These are phyloP conservation scores for Alloscopus bannaensis DNA, from an alignment of 2,888 invertebrate species.

Conservation along the genomic window DNA sequence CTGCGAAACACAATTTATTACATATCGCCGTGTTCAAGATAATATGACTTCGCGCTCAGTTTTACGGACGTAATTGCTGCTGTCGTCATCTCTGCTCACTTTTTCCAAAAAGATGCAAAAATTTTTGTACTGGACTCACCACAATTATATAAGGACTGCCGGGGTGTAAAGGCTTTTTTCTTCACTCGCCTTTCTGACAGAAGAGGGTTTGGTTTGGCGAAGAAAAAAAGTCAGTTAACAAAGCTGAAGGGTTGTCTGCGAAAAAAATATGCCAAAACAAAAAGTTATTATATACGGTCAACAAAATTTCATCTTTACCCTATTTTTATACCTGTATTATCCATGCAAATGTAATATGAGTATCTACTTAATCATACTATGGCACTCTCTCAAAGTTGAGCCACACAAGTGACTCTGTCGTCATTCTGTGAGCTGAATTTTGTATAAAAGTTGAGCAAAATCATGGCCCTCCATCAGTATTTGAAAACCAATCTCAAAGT, in stretches of 20 bases:
- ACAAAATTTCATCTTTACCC: no score
- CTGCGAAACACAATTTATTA: constrained; percentile 15
- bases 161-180: no score
- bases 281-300: no score
- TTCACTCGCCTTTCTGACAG: constrained; percentile 34
- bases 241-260: constrained; percentile 8
- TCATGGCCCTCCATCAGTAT: constrained; percentile 7
- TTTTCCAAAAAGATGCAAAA: no score
- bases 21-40: no score
- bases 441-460: constrained; percentile 28
- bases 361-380: background rate
- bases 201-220: constrained; percentile 40
- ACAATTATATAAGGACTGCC: no score
- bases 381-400: no score
- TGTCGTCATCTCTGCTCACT: no score
- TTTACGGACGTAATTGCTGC: no score
- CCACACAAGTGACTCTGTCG: constrained; percentile 27
- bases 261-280: constrained; percentile 30
- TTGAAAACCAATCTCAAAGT: no score
- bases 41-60: no score
- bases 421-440: constrained; percentile 17
- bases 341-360: background rate
- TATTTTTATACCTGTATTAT: background rate
- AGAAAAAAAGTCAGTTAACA: constrained; percentile 4
- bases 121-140: no score